Base-by-base conservation (phyloP, 1,140 invertebrate species). In the Formica selysi region DNA sequence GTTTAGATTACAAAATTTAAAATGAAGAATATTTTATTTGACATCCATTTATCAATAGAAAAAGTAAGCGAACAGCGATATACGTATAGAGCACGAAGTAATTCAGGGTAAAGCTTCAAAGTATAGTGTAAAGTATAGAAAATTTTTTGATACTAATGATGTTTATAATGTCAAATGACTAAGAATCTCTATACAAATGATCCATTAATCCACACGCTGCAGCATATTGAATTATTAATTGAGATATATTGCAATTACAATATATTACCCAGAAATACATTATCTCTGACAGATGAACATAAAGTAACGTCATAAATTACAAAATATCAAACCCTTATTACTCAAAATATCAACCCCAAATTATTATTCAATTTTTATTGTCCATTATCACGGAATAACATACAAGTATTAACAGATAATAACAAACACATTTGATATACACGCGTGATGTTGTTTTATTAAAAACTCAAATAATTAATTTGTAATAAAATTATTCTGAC, bases 211-310 rank as follows among this genome's bases (percentile, higher is more conserved):
- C 5, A 76, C 10, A 4, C 48, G 48, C 19, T 57, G 62, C 3
- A 36, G 1, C 41, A n/a, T 19, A 19, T 26, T 38, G 32, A 51
- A 79, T 79, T 54, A 68, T 68, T 54, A 79, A 79, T 70, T 54
- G 1, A 54, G 38, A 70, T 70, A 1, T 29, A 54, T 48, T 51
- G 26, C 29, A 64, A 76, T 8, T 16, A 62, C 29, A 57, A 73
- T 71, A 51, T 36, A 57, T 32, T 26, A 29, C 10, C 8, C 16
- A 11, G 7, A 11, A 64, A 51, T n/a, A 32, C 16, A 29, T 61
- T 19, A 19, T 36, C 29, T 59, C n/a, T 61, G 11, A 41, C 22
- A 61, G 8, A 76, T 29, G 19, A 51, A 6, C 29, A 2, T 54
- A 29, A 11, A n/a, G 54, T 54, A 41, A 41, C 7, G 13, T 51